Percentiles rank a stretch among this genome's conserved stretches.
Evolutionary conservation across 2,888 invertebrate genomes (phyloP).

Genomic region (Corbicula japonica): DNA sequence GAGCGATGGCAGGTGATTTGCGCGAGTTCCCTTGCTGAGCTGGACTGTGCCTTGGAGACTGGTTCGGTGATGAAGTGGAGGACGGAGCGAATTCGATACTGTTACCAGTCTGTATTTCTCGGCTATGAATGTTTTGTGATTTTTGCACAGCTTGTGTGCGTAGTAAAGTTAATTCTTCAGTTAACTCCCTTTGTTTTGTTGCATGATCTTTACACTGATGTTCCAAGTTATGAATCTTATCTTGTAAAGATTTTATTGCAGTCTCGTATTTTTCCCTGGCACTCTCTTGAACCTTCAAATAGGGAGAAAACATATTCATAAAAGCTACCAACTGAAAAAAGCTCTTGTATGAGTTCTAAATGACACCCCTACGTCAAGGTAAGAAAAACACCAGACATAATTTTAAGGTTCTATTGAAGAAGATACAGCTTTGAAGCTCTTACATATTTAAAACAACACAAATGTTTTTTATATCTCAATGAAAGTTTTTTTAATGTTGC

Average conservation of each 20-base stretch:
- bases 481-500: too few species aligned
- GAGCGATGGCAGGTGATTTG: conserved; percentile 49
- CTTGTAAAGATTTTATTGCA: conserved; percentile 72
- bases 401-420: too few species aligned
- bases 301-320: too few species aligned
- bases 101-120: conserved; percentile 64
- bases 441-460: too few species aligned
- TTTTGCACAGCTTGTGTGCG: conserved; percentile 65
- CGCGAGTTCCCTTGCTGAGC: conserved; percentile 39
- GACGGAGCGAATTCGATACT: conserved; percentile 66
- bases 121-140: conserved; percentile 48
- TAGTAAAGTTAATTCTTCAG: conserved; percentile 70
- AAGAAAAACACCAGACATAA: too few species aligned
- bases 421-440: too few species aligned
- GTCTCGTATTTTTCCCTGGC: conserved; percentile 77
- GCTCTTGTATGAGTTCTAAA: too few species aligned
- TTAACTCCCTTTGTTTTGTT: conserved; percentile 69
- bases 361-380: too few species aligned
- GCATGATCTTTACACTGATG: conserved; percentile 69
- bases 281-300: conserved; percentile 75
- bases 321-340: too few species aligned
- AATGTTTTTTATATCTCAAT: too few species aligned
- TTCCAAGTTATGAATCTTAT: conserved; percentile 71
- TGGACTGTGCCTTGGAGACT: conserved; percentile 63
- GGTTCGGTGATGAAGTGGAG: conserved; percentile 67